Percentiles rank a stretch among this genome's conserved stretches.
phyloP scores from a whole-genome alignment of 2,113 vertebrate species.

The Himantopus leucocephalus region DNA sequence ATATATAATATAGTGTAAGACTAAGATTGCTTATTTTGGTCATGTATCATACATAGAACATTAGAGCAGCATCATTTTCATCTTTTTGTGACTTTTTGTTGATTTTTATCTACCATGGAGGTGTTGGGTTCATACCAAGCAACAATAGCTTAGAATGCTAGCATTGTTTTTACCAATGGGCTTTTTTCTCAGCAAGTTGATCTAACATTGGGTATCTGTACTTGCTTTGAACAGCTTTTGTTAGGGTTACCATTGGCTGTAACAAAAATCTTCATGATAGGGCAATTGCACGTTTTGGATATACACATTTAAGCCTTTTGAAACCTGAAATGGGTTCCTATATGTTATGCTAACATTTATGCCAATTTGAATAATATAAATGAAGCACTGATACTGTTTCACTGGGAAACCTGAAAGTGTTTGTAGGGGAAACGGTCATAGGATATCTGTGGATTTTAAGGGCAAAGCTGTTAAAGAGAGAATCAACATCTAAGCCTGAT shows the following conservation, averaged over 20 bases:
- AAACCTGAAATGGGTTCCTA: fast-evolving
- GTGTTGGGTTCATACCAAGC: background rate
- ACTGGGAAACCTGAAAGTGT: background rate
- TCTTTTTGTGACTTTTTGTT: background rate
- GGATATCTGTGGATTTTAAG: background rate
- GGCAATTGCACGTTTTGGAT: background rate
- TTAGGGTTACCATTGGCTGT: background rate
- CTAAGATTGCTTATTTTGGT: background rate
- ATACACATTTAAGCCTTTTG: background rate
- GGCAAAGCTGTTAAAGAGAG: background rate
- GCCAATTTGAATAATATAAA: background rate
- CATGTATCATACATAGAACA: background rate
- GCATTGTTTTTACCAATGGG: background rate
- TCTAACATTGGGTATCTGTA: background rate
- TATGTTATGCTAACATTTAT: background rate
- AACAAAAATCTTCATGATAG: background rate
- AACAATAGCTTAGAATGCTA: background rate
- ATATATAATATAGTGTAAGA: background rate
- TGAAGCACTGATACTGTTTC: background rate
- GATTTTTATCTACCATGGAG: background rate
- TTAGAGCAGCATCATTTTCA: background rate
- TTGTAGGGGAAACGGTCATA: background rate
- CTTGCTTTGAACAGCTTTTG: background rate
- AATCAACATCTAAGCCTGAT: background rate
- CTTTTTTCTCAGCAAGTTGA: background rate